Evolutionary conservation across 2,797 vertebrate genomes (phyloP).

Genomic region (Trachops cirrhosus): DNA sequence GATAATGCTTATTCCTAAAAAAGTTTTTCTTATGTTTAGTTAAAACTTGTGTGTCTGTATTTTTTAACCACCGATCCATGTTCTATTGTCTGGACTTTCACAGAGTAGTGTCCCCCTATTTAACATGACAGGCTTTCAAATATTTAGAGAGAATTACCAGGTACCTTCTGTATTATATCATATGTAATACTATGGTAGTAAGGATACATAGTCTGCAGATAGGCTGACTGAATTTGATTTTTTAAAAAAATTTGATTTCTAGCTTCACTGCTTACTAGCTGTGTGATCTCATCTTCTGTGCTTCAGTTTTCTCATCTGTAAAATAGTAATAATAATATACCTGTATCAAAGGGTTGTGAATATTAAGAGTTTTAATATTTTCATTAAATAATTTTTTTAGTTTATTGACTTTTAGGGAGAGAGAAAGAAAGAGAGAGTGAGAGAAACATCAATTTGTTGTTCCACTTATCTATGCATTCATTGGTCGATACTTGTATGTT

Average conservation of each 20-base stretch:
- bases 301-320: neutral
- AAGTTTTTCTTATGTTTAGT: neutral
- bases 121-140: neutral
- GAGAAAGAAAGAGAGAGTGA: too few species aligned
- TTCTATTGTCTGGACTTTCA: neutral
- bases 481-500: neutral
- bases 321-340: neutral
- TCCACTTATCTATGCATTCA: neutral
- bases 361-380: slow-evolving; percentile 21
- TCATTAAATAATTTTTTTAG: neutral
- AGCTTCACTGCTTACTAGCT: neutral
- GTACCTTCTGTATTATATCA: neutral
- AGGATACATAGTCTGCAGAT: neutral
- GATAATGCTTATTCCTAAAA: neutral
- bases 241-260: neutral
- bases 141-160: neutral
- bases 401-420: neutral
- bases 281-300: neutral
- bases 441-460: neutral
- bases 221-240: neutral
- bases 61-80: neutral
- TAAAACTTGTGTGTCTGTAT: slow-evolving; percentile 1
- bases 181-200: neutral
- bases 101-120: neutral
- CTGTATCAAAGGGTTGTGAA: neutral